Conservation (phyloP, 2,888 invertebrate species). For the Drosophila paucipuncta region DNA sequence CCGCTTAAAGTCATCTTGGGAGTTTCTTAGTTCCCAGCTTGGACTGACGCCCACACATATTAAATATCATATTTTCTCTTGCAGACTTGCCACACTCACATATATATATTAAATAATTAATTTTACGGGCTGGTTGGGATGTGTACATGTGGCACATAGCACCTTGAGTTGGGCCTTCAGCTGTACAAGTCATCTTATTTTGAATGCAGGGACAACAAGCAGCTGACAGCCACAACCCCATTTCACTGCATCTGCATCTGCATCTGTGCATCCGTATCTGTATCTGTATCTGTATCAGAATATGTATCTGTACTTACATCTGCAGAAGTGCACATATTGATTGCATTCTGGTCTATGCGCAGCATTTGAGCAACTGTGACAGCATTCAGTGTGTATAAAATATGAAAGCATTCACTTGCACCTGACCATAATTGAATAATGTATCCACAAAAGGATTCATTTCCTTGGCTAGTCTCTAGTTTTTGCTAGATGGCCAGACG, state of each 20-base stretch:
- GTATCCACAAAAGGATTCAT: constrained; percentile 55
- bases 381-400: constrained; percentile 42
- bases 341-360: constrained; percentile 21
- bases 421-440: constrained; percentile 61
- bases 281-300: not conserved
- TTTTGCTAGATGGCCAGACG: not conserved
- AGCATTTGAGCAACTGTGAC: constrained; percentile 3
- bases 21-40: constrained; percentile 55
- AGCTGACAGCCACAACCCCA: constrained; percentile 26
- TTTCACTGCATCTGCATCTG: constrained; percentile 24
- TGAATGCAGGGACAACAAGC: constrained; percentile 24
- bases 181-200: constrained; percentile 42
- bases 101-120: constrained; percentile 25
- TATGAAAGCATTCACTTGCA: constrained; percentile 51
- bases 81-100: constrained; percentile 13
- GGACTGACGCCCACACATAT: constrained; percentile 40
- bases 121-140: constrained; percentile 7
- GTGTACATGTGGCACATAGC: constrained; percentile 9
- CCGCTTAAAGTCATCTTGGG: constrained; percentile 59
- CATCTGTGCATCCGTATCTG: not conserved
- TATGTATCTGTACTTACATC: constrained; percentile 8
- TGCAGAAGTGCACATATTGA: constrained; percentile 38
- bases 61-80: constrained; percentile 42
- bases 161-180: constrained; percentile 32
- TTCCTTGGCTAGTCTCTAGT: constrained; percentile 9